phyloP scores from a whole-genome alignment of 2,888 invertebrate genomes.

The Habrosyne pyritoides region DNA sequence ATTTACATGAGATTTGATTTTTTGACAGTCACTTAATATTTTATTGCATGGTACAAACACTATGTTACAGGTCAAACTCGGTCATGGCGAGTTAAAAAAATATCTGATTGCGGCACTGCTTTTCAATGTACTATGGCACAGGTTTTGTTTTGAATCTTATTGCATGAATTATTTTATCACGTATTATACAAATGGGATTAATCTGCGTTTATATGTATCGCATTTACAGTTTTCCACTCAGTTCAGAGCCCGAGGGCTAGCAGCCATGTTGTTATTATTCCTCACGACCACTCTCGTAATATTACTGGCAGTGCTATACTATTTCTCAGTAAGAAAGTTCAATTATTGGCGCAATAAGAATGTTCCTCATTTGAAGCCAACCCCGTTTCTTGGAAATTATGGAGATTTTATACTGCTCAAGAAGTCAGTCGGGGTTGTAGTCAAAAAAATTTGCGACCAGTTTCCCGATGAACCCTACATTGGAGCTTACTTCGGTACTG shows the following conservation, averaged over 20 bases:
- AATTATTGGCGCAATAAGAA: constrained; percentile 29
- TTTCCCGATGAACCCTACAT: constrained; percentile 27
- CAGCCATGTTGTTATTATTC: not conserved
- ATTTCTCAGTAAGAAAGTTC: constrained; percentile 17
- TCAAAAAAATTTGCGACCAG: constrained; percentile 23
- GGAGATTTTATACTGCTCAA: constrained; percentile 18
- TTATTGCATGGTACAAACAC: no score
- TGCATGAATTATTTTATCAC: no score
- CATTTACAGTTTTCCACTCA: not conserved
- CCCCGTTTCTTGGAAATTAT: constrained; percentile 27
- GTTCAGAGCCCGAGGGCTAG: not conserved
- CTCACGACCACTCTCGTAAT: not conserved
- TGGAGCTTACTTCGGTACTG: constrained; percentile 30
- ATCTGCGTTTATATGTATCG: not conserved
- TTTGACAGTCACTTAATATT: no score
- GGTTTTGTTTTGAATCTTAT: no score
- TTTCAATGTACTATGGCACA: no score
- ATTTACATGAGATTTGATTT: no score
- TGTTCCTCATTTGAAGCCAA: constrained; percentile 24
- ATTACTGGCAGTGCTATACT: not conserved
- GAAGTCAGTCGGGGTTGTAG: constrained; percentile 17
- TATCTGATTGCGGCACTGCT: no score
- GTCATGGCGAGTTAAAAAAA: no score
- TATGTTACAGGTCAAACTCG: no score
- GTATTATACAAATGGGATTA: no score